phyloP scores from a whole-genome alignment of 2,888 invertebrate genomes.

The Diloba caeruleocephala region DNA sequence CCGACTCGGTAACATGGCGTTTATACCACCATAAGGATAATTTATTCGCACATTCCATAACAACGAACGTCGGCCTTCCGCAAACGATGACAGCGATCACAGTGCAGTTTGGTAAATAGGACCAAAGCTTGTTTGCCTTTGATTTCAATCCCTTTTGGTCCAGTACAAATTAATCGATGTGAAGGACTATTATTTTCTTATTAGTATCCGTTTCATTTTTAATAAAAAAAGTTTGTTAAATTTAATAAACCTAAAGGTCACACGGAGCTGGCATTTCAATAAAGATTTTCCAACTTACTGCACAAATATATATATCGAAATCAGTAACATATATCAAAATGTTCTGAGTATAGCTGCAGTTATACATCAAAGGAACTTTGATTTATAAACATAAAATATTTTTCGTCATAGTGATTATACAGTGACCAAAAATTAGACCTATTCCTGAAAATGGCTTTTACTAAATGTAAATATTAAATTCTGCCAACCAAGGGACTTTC shows the following conservation, averaged over 20 bases:
- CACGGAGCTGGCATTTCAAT: neutral
- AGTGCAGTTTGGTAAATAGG: constrained; percentile 31
- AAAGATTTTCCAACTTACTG: constrained; percentile 1
- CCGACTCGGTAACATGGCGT: constrained; percentile 49
- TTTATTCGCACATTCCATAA: constrained; percentile 59
- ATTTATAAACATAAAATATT: neutral
- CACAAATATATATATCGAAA: neutral
- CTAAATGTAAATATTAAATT: too few relatives aligned
- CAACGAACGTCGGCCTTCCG: constrained; percentile 41
- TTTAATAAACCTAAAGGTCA: too few relatives aligned
- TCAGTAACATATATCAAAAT: too few relatives aligned
- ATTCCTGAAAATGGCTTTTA: too few relatives aligned
- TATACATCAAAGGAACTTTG: neutral
- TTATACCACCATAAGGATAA: constrained; percentile 59
- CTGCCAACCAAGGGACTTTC: too few relatives aligned
- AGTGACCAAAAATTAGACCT: too few relatives aligned
- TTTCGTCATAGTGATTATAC: too few relatives aligned
- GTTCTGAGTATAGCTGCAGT: neutral
- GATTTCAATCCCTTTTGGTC: constrained; percentile 27
- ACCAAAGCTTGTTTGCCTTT: constrained; percentile 29
- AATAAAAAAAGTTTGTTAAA: too few relatives aligned
- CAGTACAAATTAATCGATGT: constrained; percentile 15
- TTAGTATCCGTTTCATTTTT: neutral
- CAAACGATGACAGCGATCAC: constrained; percentile 35
- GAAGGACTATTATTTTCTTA: constrained; percentile 11